These are phyloP conservation scores for Megamerina dolium DNA, from an alignment of 2,888 invertebrate genomes.

Conservation along the genomic window DNA sequence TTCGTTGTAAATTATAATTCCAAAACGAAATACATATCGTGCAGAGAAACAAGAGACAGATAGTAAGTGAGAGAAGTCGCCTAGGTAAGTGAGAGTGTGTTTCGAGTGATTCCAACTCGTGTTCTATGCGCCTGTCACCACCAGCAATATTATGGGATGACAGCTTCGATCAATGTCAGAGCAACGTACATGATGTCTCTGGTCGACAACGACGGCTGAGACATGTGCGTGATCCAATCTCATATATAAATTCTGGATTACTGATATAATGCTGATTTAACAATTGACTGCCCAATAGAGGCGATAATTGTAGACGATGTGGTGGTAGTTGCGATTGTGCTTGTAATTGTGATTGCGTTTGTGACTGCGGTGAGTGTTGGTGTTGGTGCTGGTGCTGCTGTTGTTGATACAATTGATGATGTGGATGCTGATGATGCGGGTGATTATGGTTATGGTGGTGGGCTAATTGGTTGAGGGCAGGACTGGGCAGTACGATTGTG, in stretches of 20 bases:
- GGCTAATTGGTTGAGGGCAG: conserved; percentile 25
- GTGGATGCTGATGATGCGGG: conserved; percentile 13
- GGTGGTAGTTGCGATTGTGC: too few relatives aligned
- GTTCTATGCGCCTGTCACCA: too few relatives aligned
- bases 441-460: conserved; percentile 14
- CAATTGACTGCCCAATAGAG: conserved; percentile 21
- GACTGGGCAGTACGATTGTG: conserved; percentile 40
- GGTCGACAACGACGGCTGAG: conserved; percentile 26
- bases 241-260: conserved; percentile 27
- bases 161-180: too few relatives aligned
- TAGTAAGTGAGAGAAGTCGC: too few relatives aligned
- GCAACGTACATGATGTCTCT: conserved; percentile 22
- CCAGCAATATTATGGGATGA: too few relatives aligned
- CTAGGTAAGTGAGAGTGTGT: too few relatives aligned
- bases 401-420: conserved; percentile 12
- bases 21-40: too few relatives aligned
- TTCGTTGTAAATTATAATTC: too few relatives aligned
- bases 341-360: conserved; percentile 18
- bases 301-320: conserved; percentile 22
- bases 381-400: conserved; percentile 13
- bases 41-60: too few relatives aligned
- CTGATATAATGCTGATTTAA: conserved; percentile 27
- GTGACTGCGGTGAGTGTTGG: conserved; percentile 17
- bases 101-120: too few relatives aligned
- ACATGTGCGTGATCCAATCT: conserved; percentile 26